These are phyloP conservation scores for Geophilus truncorum DNA, from an alignment of 2,888 invertebrate species.

Conservation along the genomic window DNA sequence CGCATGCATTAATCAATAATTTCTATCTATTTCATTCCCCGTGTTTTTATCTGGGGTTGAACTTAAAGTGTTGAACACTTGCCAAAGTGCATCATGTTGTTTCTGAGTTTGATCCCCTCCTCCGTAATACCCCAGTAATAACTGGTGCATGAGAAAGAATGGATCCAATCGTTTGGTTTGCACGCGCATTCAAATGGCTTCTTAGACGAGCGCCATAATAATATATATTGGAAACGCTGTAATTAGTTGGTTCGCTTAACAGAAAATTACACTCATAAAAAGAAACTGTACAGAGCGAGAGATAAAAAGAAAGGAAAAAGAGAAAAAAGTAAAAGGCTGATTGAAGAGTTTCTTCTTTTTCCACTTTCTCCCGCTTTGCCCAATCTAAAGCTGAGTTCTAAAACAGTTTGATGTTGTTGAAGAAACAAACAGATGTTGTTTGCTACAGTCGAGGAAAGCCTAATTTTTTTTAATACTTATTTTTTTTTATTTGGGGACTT, in stretches of 20 bases:
- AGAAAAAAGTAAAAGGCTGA: background rate
- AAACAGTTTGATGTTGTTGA: constrained; percentile 21
- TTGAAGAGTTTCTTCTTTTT: constrained; percentile 19
- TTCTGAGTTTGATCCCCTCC: background rate
- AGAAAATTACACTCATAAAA: constrained; percentile 24
- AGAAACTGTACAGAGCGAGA: background rate
- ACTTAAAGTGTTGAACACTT: constrained; percentile 6
- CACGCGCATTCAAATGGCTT: constrained; percentile 7
- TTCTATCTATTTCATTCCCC: background rate
- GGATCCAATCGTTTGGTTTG: constrained; percentile 25
- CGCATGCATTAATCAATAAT: background rate
- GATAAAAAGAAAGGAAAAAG: background rate
- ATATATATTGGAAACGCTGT: constrained; percentile 18
- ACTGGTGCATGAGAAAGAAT: constrained; percentile 19
- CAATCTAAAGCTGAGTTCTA: constrained; percentile 23
- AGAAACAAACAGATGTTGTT: constrained; percentile 25
- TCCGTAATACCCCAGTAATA: background rate
- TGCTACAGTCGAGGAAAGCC: background rate
- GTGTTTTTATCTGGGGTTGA: background rate
- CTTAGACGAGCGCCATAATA: constrained; percentile 13
- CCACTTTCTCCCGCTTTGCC: background rate
- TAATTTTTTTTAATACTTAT: background rate
- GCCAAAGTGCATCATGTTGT: constrained; percentile 25
- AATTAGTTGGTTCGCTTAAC: constrained; percentile 27
- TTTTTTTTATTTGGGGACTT: background rate